Base-by-base conservation (phyloP, 2,113 vertebrate species). In the Hemicordylus capensis region DNA sequence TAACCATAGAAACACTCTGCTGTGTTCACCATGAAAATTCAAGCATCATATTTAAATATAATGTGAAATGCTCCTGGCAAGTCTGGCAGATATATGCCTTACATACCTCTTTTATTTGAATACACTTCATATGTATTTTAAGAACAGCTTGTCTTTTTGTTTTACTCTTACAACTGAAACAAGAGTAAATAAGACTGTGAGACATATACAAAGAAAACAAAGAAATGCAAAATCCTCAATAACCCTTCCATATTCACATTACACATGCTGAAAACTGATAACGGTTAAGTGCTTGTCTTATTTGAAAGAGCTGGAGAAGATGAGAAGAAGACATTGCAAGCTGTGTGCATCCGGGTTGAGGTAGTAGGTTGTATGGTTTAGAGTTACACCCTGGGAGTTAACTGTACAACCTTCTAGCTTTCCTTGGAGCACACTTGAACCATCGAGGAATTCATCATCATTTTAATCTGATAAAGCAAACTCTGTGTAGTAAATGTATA, bases 331-430 rank as follows among this genome's bases (percentile, higher is more conserved):
- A 96, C 76, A 91, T 89, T 3, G 94, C 96, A 98, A 97, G 94
- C 96, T 97, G 98, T 99, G 98, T 99, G 97, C 98, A 97, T 99
- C 98, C 98, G 96, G 98, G 98, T 98, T 99, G 98, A 99, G 98
- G 98, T 99, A 99, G 98, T 99, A 99, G 98, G 98, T 99, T 99
- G 98, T 99, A 99, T 99, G 98, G 98, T 99, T 99, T 99, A 98
- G 98, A 99, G 98, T 99, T 97, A 99, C 96, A 99, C 97, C 98
- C 96, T 98, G 98, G 98, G 98, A 99, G 98, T 99, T 99, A 99
- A 99, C 98, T 99, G 97, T 99, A 99, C 98, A 99, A 99, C 98
- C 98, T 99, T 98, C 98, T 99, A 99, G 98, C 98, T 99, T 99
- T 99, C 98, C 98, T 98, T 98, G 98, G 98, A 99, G 98, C 96